Evolutionary conservation across 2,888 invertebrate genomes (phyloP).

Genomic region (Drosophila kuntzei): DNA sequence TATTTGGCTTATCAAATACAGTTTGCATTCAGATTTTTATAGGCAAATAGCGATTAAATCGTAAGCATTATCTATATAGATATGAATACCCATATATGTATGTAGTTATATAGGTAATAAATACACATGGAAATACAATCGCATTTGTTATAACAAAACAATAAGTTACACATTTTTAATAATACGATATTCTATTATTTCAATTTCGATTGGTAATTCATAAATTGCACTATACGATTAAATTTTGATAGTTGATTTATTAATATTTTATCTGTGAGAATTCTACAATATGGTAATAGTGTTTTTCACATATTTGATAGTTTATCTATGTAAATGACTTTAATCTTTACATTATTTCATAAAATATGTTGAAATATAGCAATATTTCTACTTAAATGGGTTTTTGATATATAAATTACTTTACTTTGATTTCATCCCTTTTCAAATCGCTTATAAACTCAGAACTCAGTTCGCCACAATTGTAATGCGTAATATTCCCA

Average conservation of each 20-base stretch:
- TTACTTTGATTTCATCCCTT: background rate
- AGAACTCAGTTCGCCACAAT: background rate
- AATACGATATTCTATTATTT: background rate
- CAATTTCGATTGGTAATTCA: background rate
- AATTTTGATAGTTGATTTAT: background rate
- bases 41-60: conserved; percentile 30
- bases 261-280: background rate
- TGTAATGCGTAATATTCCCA: background rate
- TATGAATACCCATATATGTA: background rate
- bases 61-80: conserved; percentile 4
- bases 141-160: background rate
- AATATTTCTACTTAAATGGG: background rate
- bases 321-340: background rate
- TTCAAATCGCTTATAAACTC: background rate
- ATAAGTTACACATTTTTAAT: background rate
- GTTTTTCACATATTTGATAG: background rate
- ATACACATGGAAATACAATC: background rate
- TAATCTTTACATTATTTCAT: background rate
- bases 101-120: background rate
- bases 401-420: background rate
- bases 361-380: background rate
- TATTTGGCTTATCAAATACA: conserved; percentile 40
- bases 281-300: background rate
- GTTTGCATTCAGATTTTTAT: conserved; percentile 13
- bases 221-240: background rate